Evolutionary conservation across 2,888 invertebrate genomes (phyloP).

Genomic region (Yponomeuta cagnagella): DNA sequence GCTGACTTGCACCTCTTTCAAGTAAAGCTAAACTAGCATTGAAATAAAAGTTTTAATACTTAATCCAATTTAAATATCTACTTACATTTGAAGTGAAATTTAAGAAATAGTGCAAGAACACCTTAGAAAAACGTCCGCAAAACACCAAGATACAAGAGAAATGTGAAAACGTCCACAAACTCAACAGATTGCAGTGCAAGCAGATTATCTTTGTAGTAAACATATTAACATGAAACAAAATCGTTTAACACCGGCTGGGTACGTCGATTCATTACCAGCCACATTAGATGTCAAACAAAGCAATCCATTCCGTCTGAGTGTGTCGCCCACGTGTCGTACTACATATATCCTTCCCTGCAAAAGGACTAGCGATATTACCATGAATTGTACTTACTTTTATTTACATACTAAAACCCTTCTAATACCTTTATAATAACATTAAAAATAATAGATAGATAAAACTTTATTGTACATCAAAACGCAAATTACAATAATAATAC

Average conservation of each 20-base stretch:
- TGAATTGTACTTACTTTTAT: neutral
- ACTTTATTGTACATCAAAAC: too few relatives aligned
- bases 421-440: too few relatives aligned
- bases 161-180: neutral
- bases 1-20: too few relatives aligned
- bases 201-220: neutral
- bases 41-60: too few relatives aligned
- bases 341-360: conserved; percentile 23
- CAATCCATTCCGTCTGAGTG: conserved; percentile 12
- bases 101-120: too few relatives aligned
- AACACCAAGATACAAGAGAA: neutral
- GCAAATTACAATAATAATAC: too few relatives aligned
- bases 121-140: neutral
- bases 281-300: conserved; percentile 11
- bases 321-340: conserved; percentile 9
- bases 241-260: neutral
- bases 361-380: conserved; percentile 30
- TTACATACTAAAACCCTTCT: too few relatives aligned
- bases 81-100: too few relatives aligned
- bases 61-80: too few relatives aligned
- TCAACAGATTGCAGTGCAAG: neutral
- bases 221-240: neutral
- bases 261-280: conserved; percentile 6
- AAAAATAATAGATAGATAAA: too few relatives aligned
- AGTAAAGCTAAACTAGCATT: too few relatives aligned